Evolutionary conservation across 1,140 invertebrate species (phyloP), one percentile per base, ranked within the genome.

Genomic region (Pectinophora gossypiella): DNA sequence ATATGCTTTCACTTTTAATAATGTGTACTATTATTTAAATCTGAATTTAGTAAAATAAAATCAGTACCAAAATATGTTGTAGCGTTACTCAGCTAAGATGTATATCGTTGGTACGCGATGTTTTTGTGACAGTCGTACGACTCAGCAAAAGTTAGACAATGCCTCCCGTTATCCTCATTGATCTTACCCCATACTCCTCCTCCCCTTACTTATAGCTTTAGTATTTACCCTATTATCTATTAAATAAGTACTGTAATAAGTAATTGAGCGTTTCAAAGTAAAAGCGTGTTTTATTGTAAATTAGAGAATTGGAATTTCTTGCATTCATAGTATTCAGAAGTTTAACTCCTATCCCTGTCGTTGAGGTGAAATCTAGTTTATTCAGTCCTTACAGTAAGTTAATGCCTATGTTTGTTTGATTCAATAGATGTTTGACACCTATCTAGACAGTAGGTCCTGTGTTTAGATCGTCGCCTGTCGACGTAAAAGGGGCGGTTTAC

Each of bases 141-240:
- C 51, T 52, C 52, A 27, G 32, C 19, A 23, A 49, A 49, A 58
- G 45, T 48, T 45, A 47, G 21, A 51, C 55, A 57, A 35, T 59
- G 50, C 51, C 51, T 48, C 48, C 46, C 35, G 19, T 19, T 3
- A 13, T 56, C 57, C 40, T 44, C 12, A 48, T 59, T 59, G 19
- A 49, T 69, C 71, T 71, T 22, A 58, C 56, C 73, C 68, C 50
- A 53, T 45, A 52, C 62, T 77, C 72, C 69, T 22, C 69, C 74
- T 76, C 69, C 72, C 82, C 64, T 74, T 76, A 82, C 68, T 76
- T 76, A 76, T 83, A 85, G 82, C 77, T 80, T 81, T 85, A 85
- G 77, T 83, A 75, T 73, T 71, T 72, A 73, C 67, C 71, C 68
- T 68, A 62, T 63, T 64, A 67, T 71, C 52, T 76, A 68, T 67